A percentile compares a stretch with the other conserved stretches of the same genome.
These are phyloP conservation scores for Bombus balteatus DNA, from an alignment of 1,140 invertebrate genomes.

Conservation along the genomic window DNA sequence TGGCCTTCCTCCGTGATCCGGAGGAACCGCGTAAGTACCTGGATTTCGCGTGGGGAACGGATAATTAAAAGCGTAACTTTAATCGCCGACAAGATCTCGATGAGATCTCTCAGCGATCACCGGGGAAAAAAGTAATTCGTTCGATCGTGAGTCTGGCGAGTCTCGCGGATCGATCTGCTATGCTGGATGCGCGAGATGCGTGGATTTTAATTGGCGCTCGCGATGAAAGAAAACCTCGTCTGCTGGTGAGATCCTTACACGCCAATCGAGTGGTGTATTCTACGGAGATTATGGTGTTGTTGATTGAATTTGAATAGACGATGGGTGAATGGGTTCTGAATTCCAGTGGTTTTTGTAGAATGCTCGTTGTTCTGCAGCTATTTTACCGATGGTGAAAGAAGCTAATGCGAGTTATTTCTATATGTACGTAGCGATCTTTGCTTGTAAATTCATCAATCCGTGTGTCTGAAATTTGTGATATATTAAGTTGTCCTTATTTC, in stretches of 20 bases:
- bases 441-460: background rate
- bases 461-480: too few relatives aligned
- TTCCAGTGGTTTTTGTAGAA: background rate
- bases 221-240: background rate
- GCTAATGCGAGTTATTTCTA: background rate
- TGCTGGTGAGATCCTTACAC: background rate
- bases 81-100: constrained; percentile 23
- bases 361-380: background rate
- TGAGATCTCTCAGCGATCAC: background rate
- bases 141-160: background rate
- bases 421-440: background rate
- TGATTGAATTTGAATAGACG: background rate
- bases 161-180: background rate
- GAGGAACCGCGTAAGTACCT: background rate
- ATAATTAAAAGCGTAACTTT: constrained; percentile 26
- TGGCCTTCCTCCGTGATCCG: background rate
- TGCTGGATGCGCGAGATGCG: background rate
- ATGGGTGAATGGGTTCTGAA: background rate
- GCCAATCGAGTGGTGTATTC: background rate
- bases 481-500: background rate
- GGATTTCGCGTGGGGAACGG: constrained; percentile 18
- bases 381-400: too few relatives aligned
- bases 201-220: constrained; percentile 2
- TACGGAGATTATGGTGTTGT: background rate
- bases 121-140: background rate